phyloP scores from a whole-genome alignment of 2,888 invertebrate species.

The Perizoma affinitatum region DNA sequence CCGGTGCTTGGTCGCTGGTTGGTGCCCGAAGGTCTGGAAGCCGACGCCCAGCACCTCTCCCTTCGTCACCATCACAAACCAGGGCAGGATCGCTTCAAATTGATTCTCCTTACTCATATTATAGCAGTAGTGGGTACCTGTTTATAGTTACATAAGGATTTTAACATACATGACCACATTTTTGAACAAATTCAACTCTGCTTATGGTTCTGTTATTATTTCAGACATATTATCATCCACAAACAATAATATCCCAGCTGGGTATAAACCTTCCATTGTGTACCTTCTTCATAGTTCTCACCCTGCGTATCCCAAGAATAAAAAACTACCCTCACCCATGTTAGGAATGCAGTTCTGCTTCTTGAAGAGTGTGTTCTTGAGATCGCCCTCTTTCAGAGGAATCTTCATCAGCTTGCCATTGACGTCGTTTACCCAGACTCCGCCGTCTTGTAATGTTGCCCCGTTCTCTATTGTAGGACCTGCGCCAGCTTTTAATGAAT shows the following conservation, averaged over 20 bases:
- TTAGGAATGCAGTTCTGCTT: conserved; percentile 69
- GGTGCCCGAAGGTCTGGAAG: conserved; percentile 59
- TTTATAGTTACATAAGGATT: too few species aligned
- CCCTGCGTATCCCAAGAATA: not conserved
- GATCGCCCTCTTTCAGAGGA: conserved; percentile 60
- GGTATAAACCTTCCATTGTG: too few species aligned
- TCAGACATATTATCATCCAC: too few species aligned
- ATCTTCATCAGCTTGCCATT: conserved; percentile 65
- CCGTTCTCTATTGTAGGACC: conserved; percentile 71
- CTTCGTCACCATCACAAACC: conserved; percentile 60
- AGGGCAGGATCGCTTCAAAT: conserved; percentile 60
- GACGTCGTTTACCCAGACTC: conserved; percentile 70
- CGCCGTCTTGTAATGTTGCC: conserved; percentile 73
- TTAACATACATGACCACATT: too few species aligned
- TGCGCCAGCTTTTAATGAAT: conserved; percentile 67
- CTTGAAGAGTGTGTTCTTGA: conserved; percentile 57
- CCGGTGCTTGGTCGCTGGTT: conserved; percentile 40
- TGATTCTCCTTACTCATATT: conserved; percentile 58
- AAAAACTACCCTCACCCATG: conserved; percentile 55
- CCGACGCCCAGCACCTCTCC: conserved; percentile 63
- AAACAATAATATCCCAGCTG: too few species aligned
- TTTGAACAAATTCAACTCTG: too few species aligned
- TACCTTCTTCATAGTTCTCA: too few species aligned
- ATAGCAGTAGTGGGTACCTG: conserved; percentile 68
- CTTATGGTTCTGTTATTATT: too few species aligned